Evolutionary conservation across 2,888 invertebrate species (phyloP), one percentile per base, ranked within the genome.

Genomic region (Tortricodes alternella): DNA sequence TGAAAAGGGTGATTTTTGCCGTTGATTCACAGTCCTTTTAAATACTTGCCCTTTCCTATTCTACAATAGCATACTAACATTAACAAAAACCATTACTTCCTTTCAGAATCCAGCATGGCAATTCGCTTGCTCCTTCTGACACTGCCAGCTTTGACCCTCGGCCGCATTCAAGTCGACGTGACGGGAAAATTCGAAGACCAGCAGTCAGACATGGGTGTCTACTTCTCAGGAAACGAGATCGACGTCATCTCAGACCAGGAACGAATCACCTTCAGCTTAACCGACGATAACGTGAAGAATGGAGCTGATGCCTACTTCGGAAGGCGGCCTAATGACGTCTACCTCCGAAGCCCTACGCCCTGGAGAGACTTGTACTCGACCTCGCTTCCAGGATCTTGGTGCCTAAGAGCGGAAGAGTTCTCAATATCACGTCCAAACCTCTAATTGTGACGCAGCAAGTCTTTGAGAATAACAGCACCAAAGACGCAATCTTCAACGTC

Each of bases 311-410:
- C 44, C 0, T 66, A 73, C 57, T 71, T 71, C 29, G 80, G 79
- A 0, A 32, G 19, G 0, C 56, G 58, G 2, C 81, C 80, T 0
- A 65, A 64, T 24, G 67, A 71, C 29, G 71, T 67, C 0, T 77
- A 58, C 62, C 16, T 76, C 0, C 67, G 58, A 2, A 74, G 75
- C 52, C 82, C 81, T 0, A 83, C 83, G 0, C 78, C 77, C 0
- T 82, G 75, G 75, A 76, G 74, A 0, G 82, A 82, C 46, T 55
- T 83, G 0, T 80, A 74, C 63, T 48, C 55, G 39, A 64, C 2
- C 74, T 74, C 32, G 76, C 80, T 2, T 59, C 56, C 1, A 76
- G 74, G 37, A 66, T 66, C 1, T 21, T 82, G 0, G 51, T 46
- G 3, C 79, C 81, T 0, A 61, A 60, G 2, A 57, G 61, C 32